Evolutionary conservation across 2,113 vertebrate genomes (phyloP).

Genomic region (Paradoxurus hermaphroditus): DNA sequence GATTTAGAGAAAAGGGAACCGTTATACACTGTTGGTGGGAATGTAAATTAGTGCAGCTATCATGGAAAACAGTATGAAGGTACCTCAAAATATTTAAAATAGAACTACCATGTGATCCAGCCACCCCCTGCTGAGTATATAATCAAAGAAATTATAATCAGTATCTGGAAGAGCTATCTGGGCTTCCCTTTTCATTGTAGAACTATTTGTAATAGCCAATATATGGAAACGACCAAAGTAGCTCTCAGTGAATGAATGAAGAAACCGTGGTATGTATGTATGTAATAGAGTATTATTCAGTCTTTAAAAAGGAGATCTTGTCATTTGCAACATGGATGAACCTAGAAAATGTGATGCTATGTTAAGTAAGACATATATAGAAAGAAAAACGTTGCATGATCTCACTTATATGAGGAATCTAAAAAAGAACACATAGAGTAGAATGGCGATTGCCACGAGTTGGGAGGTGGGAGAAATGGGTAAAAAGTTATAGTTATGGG

Average conservation of each 20-base stretch:
- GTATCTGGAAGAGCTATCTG: background rate
- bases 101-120: background rate
- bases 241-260: background rate
- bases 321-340: background rate
- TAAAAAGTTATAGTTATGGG: background rate
- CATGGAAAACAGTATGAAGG: background rate
- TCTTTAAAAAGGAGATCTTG: background rate
- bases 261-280: background rate
- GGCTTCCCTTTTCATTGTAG: background rate
- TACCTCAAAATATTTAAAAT: background rate
- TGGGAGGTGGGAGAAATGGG: background rate
- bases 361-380: background rate
- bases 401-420: background rate
- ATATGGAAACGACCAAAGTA: background rate
- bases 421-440: background rate
- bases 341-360: background rate
- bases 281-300: background rate
- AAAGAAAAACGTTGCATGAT: background rate
- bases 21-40: background rate
- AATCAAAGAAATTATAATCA: background rate
- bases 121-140: background rate
- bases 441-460: background rate
- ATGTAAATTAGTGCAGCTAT: background rate
- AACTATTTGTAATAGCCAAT: background rate
- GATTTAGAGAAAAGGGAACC: background rate